Conservation (phyloP, 2,797 vertebrate genomes). For the Philypnodon macrostomus region DNA sequence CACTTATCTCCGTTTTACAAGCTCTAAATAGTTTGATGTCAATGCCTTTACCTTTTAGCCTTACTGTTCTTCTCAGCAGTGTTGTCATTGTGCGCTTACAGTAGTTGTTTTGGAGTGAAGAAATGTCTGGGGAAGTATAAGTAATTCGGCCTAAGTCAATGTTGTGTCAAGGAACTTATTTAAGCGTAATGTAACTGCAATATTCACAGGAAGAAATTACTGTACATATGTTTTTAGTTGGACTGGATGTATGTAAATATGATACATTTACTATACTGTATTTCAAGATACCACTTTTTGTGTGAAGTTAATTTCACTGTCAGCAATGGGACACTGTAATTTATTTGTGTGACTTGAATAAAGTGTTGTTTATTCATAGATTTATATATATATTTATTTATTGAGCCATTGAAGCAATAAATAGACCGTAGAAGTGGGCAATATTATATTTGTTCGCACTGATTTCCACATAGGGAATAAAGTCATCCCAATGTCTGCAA, state of each 20-base stretch:
- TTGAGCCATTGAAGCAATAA: too few relatives aligned
- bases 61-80: constrained; percentile 4
- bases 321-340: constrained; percentile 35
- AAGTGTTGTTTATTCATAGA: constrained; percentile 52
- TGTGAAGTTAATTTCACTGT: constrained; percentile 29
- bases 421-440: too few relatives aligned
- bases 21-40: constrained; percentile 22
- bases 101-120: constrained; percentile 19
- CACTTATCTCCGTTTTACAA: too few relatives aligned
- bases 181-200: constrained; percentile 33
- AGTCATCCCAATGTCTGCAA: constrained; percentile 7
- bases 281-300: constrained; percentile 26
- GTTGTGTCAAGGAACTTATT: constrained; percentile 38
- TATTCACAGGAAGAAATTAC: constrained; percentile 16
- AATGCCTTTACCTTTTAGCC: constrained; percentile 21
- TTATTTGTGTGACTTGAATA: constrained; percentile 59
- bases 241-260: constrained; percentile 26
- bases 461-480: constrained; percentile 5
- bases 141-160: constrained; percentile 18
- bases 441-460: too few relatives aligned
- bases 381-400: constrained; percentile 6
- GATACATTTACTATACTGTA: constrained; percentile 29
- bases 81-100: constrained; percentile 11
- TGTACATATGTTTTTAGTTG: constrained; percentile 35
- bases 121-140: constrained; percentile 22